Conservation (phyloP, 1,140 invertebrate genomes). For the Drosophila nigrodunni region DNA sequence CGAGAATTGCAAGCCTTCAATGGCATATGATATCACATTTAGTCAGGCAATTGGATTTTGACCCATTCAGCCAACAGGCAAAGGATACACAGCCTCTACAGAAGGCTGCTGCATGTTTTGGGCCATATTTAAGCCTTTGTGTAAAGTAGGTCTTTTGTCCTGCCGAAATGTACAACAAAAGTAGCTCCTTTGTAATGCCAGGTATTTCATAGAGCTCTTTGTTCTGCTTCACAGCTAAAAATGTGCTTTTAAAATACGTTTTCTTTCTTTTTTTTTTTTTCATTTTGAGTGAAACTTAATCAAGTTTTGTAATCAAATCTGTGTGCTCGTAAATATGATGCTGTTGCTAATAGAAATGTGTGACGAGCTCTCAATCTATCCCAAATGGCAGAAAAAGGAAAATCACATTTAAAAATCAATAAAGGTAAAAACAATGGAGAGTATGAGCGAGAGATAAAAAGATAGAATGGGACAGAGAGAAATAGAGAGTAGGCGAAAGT, state of each 20-base stretch:
- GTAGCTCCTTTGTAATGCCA: constrained; percentile 30
- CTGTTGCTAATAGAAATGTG: constrained; percentile 63
- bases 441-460: constrained; percentile 11
- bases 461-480: constrained; percentile 9
- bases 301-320: constrained; percentile 78
- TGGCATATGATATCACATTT: constrained; percentile 2
- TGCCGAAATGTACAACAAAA: constrained; percentile 19
- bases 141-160: constrained; percentile 12
- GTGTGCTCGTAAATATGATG: constrained; percentile 33
- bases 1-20: constrained; percentile 4
- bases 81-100: not conserved
- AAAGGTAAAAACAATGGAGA: constrained; percentile 71
- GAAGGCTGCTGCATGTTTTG: not conserved
- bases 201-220: constrained; percentile 47
- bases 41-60: constrained; percentile 23
- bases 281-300: constrained; percentile 64
- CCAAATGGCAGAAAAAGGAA: constrained; percentile 35
- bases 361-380: constrained; percentile 38
- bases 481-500: not conserved
- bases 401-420: constrained; percentile 81
- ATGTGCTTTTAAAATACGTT: constrained; percentile 29
- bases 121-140: constrained; percentile 5
- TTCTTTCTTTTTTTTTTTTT: not conserved
- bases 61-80: not conserved
- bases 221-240: constrained; percentile 19